Base-by-base conservation (phyloP, 2,797 vertebrate genomes). In the Hippopotamyrus pictus region DNA sequence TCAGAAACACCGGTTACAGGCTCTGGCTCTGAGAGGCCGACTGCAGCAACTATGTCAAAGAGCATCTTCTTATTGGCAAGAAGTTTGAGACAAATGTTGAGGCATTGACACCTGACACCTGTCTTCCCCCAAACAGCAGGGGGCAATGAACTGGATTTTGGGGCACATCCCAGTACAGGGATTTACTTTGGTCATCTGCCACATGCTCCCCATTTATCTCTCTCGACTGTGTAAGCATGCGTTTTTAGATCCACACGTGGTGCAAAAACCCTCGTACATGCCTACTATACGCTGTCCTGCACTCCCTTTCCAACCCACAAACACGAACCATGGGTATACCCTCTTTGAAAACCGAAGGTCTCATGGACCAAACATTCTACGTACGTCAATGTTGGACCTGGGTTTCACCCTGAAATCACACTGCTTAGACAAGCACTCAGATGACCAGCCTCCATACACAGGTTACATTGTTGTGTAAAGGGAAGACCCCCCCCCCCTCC, bases 61-160 rank as follows among this genome's bases (percentile, higher is more conserved):
- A 57, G 53, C 85, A 87, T 87, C 33, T 87, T 53, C 29, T 33
- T 86, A 57, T 22, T 57, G 51, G 51, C 22, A n/a, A 41, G 51
- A 57, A 41, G 85, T 87, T 87, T 57, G 25, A 57, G 85, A 87
- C 85, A 84, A 50, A 84, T 48, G 76, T 82, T 82, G 76, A 82
- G 41, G 76, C 41, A 33, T n/a, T 82, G 76, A n/a, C 76, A 46
- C 76, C 17, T 46, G 41, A 46, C 17, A 44, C 41, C 29, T 82
- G 41, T 82, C 73, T 82, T 82, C 41, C 76, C 59, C 76, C 14
- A 3, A 82, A 82, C 76, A 82, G 37, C 76, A 82, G 41, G 76
- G 17, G 76, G 37, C 73, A 33, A 44, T 82, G 76, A 46, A 82
- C 76, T 82, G 76, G 76, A 79, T 82, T 82, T 82, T 82, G 41